These are phyloP conservation scores for Theodoxus fluviatilis DNA, from an alignment of 2,888 invertebrate genomes.

Conservation along the genomic window DNA sequence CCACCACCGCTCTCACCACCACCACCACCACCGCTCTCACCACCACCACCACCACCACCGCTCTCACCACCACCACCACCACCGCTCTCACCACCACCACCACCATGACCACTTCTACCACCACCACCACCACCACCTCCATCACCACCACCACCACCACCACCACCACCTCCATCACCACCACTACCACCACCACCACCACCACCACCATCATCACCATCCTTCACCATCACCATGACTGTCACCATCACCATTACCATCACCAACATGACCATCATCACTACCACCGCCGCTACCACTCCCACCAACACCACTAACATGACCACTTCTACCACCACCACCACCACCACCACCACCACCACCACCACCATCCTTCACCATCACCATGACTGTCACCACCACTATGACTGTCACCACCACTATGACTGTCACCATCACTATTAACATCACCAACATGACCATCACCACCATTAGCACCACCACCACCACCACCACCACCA, in stretches of 20 bases:
- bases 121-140: not conserved
- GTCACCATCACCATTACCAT: not conserved
- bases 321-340: not conserved
- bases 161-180: not conserved
- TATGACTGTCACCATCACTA: not conserved
- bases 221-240: not conserved
- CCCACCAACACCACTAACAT: not conserved
- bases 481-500: constrained; percentile 4
- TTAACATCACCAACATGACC: not conserved
- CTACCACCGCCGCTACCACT: not conserved
- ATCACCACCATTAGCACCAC: not conserved
- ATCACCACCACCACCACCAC: not conserved
- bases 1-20: not conserved
- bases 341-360: not conserved
- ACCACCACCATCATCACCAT: not conserved
- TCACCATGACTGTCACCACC: not conserved
- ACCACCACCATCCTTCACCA: not conserved
- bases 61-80: not conserved
- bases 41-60: not conserved
- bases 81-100: not conserved
- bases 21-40: not conserved
- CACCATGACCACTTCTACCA: not conserved
- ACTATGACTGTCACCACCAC: not conserved
- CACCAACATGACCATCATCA: not conserved
- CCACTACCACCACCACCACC: not conserved